phyloP scores from a whole-genome alignment of 2,797 vertebrate genomes.

The Neopelma chrysocephalum region DNA sequence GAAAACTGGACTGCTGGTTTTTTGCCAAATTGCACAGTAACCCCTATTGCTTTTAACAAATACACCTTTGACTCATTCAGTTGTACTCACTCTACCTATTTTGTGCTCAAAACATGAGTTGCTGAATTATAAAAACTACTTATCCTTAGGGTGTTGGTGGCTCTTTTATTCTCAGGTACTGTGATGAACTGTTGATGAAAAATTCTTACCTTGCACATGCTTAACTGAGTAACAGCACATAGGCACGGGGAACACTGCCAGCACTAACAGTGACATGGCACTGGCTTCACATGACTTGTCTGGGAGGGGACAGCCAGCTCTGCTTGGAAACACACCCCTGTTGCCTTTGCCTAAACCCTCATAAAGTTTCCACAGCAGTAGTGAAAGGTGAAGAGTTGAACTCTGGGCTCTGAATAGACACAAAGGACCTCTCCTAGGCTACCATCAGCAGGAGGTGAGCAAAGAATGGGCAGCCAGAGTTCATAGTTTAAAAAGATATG shows the following conservation, averaged over 20 bases:
- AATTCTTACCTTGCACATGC: neutral
- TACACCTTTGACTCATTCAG: neutral
- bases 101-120: neutral
- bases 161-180: neutral
- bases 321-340: neutral
- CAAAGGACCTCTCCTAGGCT: slow-evolving; percentile 8
- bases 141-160: neutral
- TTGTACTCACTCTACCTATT: neutral
- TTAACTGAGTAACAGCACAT: neutral
- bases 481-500: neutral
- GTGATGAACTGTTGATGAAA: neutral
- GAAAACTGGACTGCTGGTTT: neutral
- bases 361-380: neutral
- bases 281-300: slow-evolving; percentile 42
- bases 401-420: neutral
- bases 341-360: neutral
- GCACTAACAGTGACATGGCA: slow-evolving; percentile 12
- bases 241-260: neutral
- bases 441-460: slow-evolving; percentile 28
- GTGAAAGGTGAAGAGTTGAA: slow-evolving; percentile 5
- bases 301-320: slow-evolving; percentile 53
- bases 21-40: neutral
- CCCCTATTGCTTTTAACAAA: neutral
- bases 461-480: neutral
- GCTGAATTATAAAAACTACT: neutral